Conservation (phyloP, 35 echinoderm and acorn worm genomes). For the Holothuria glaberrima region DNA sequence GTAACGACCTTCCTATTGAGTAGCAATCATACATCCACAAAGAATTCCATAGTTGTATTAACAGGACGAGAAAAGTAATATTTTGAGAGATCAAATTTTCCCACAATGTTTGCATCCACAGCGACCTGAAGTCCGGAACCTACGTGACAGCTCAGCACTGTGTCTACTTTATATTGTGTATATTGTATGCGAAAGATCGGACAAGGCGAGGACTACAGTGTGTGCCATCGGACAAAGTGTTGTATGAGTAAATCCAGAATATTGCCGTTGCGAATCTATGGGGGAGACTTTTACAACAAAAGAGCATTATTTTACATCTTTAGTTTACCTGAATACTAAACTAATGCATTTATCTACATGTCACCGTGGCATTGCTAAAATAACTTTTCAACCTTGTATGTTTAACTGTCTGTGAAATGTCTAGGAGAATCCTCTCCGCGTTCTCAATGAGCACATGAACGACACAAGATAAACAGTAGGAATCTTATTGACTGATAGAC, state of each 20-base stretch:
- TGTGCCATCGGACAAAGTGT: too few species aligned
- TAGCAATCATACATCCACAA: not conserved
- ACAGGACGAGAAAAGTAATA: not conserved
- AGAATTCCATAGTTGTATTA: not conserved
- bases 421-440: too few species aligned
- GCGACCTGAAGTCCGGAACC: too few species aligned
- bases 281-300: not conserved
- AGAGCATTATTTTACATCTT: not conserved
- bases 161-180: too few species aligned
- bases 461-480: slow-evolving; percentile 6
- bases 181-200: too few species aligned
- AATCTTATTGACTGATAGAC: slow-evolving; percentile 36
- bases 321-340: too few species aligned
- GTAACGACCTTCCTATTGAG: slow-evolving; percentile 5
- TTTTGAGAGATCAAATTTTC: not conserved
- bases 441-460: not conserved
- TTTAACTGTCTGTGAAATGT: too few species aligned
- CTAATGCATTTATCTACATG: too few species aligned
- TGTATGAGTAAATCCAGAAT: not conserved
- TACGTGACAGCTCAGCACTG: too few species aligned
- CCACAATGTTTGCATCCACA: not conserved
- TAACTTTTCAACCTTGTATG: too few species aligned
- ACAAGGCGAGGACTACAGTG: too few species aligned
- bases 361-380: too few species aligned
- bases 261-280: not conserved